Evolutionary conservation across 2,888 invertebrate genomes (phyloP).

Genomic region (Lacanobia oleracea): DNA sequence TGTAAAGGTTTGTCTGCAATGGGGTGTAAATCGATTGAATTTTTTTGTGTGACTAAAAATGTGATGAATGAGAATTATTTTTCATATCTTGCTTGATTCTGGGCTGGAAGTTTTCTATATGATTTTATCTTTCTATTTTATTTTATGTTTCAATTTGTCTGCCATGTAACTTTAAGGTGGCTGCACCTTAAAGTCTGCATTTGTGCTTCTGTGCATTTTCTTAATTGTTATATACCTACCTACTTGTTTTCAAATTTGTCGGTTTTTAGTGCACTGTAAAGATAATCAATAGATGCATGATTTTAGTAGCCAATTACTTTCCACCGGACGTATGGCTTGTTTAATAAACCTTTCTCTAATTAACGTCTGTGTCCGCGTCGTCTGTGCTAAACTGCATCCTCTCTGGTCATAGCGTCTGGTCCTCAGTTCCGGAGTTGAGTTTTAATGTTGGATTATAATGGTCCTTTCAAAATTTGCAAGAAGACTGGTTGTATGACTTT

Average conservation of each 20-base stretch:
- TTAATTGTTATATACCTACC: background rate
- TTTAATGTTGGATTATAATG: background rate
- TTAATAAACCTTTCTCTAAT: slow-evolving; percentile 56
- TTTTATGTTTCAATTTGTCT: too few relatives aligned
- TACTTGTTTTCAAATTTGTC: background rate
- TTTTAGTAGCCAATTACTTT: slow-evolving; percentile 28
- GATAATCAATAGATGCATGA: slow-evolving; percentile 9
- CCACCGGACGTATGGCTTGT: slow-evolving; percentile 32
- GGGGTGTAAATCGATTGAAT: background rate
- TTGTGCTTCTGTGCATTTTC: background rate
- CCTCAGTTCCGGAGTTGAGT: slow-evolving; percentile 26
- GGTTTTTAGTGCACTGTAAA: slow-evolving; percentile 6
- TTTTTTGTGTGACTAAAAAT: too few relatives aligned
- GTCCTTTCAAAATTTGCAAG: background rate
- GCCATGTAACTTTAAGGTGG: too few relatives aligned
- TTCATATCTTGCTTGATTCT: background rate
- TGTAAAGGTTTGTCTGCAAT: slow-evolving; percentile 17
- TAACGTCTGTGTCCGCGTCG: slow-evolving; percentile 28
- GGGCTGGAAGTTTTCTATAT: too few relatives aligned
- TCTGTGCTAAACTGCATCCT: slow-evolving; percentile 36
- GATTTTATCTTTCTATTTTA: too few relatives aligned
- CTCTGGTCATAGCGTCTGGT: slow-evolving; percentile 36
- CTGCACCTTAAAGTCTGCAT: too few relatives aligned
- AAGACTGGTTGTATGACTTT: too few relatives aligned
- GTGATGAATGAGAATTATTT: too few relatives aligned